phyloP scores from a whole-genome alignment of 2,888 invertebrate species.

The Rosalia funebris region DNA sequence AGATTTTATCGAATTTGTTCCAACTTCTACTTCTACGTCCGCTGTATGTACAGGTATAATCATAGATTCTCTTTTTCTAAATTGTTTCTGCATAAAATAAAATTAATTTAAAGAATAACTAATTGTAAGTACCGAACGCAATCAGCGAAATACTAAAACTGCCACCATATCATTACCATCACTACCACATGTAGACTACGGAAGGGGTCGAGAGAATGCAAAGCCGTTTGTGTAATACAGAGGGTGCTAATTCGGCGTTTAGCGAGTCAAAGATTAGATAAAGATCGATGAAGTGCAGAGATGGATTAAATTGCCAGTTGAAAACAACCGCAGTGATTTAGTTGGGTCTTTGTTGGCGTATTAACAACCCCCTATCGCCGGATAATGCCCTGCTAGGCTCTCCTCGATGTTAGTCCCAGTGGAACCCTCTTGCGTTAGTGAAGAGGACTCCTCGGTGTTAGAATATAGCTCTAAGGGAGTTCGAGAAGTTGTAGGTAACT shows the following conservation, averaged over 20 bases:
- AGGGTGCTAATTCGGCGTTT: conserved; percentile 43
- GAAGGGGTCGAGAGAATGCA: conserved; percentile 32
- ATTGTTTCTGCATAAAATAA: too few species aligned
- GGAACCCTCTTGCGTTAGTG: too few species aligned
- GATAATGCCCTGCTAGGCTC: conserved; percentile 8
- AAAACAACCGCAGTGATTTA: conserved; percentile 46
- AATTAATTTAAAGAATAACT: too few species aligned
- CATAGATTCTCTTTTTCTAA: too few species aligned
- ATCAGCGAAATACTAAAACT: not conserved
- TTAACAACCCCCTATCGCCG: conserved; percentile 21
- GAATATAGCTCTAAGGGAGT: too few species aligned
- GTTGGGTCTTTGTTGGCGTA: conserved; percentile 25
- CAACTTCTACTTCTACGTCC: too few species aligned
- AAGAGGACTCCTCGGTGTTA: too few species aligned
- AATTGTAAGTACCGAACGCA: not conserved
- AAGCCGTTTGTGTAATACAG: conserved; percentile 11
- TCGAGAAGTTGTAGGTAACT: too few species aligned
- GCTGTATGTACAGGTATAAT: too few species aligned
- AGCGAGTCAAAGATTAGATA: conserved; percentile 49
- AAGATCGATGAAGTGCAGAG: conserved; percentile 58
- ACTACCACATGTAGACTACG: conserved; percentile 27
- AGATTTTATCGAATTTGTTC: too few species aligned
- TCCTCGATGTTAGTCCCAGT: too few species aligned
- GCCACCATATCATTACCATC: conserved; percentile 23
- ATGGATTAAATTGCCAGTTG: conserved; percentile 54